Evolutionary conservation across 2,888 invertebrate species (phyloP).

Genomic region (Charanyca ferruginea): DNA sequence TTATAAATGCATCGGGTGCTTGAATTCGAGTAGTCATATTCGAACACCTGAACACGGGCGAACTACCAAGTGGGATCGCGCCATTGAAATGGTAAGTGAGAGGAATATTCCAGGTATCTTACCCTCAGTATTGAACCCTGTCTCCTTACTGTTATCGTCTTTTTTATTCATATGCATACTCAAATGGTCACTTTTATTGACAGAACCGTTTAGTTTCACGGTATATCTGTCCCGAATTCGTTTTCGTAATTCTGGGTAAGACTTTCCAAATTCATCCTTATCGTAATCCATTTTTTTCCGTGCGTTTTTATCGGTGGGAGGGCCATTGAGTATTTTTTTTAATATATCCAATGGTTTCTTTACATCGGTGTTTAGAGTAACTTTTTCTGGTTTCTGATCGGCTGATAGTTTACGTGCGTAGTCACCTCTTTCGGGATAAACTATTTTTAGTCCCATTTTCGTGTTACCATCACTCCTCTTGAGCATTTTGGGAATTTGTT

Average conservation of each 20-base stretch:
- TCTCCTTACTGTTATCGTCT: conserved; percentile 1
- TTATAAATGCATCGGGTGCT: no score
- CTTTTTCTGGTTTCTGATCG: conserved; percentile 23
- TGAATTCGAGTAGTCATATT: no score
- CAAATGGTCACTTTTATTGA: conserved; percentile 19
- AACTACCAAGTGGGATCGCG: no score
- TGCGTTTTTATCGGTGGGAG: conserved; percentile 38
- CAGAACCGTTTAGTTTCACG: conserved; percentile 28
- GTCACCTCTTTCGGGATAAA: conserved; percentile 68
- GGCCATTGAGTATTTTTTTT: conserved; percentile 16
- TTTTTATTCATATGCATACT: conserved; percentile 7
- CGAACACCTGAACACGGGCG: no score
- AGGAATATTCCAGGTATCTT: not conserved
- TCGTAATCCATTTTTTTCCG: conserved; percentile 24
- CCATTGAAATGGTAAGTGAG: not conserved
- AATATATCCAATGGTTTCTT: conserved; percentile 29
- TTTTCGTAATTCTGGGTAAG: conserved; percentile 41
- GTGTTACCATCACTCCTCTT: conserved; percentile 24
- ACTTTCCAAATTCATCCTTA: not conserved
- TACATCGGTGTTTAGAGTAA: conserved; percentile 8
- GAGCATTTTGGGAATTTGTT: conserved; percentile 5
- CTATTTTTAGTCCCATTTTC: conserved; percentile 18
- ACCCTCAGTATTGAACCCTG: not conserved
- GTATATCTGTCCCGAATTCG: conserved; percentile 58
- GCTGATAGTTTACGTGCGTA: conserved; percentile 19